phyloP scores from a whole-genome alignment of 2,113 vertebrate species.

The Ceuthmochares aereus region DNA sequence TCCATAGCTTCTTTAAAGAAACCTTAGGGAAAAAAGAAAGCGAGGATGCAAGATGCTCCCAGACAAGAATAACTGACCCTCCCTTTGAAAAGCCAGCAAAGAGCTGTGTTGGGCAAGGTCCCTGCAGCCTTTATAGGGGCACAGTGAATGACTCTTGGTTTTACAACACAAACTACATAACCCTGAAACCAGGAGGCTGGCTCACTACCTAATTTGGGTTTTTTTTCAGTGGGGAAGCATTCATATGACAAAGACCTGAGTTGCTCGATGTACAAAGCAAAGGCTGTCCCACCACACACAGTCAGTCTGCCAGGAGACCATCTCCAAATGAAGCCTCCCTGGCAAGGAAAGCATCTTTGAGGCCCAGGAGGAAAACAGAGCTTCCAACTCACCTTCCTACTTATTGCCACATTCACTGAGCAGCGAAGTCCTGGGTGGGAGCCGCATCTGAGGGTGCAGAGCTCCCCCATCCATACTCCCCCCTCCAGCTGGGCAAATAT shows the following conservation, averaged over 20 bases:
- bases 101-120: not conserved
- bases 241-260: not conserved
- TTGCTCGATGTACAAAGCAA: not conserved
- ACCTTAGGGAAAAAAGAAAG: too few relatives aligned
- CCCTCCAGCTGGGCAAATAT: not conserved
- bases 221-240: not conserved
- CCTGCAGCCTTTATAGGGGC: not conserved
- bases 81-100: not conserved
- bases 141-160: not conserved
- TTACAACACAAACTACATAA: not conserved
- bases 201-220: fast-evolving
- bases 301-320: too few relatives aligned
- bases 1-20: fast-evolving
- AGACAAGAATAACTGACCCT: not conserved
- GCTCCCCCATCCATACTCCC: fast-evolving
- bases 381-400: too few relatives aligned
- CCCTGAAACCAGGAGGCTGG: not conserved
- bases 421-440: too few relatives aligned
- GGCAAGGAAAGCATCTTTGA: too few relatives aligned
- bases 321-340: too few relatives aligned
- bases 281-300: not conserved
- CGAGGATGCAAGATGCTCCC: not conserved
- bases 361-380: too few relatives aligned
- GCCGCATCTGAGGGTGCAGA: too few relatives aligned
- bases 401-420: too few relatives aligned